A percentile compares a stretch with the other conserved stretches of the same genome.
These are phyloP conservation scores for Acheta domesticus DNA, from an alignment of 2,888 invertebrate genomes.

Conservation along the genomic window DNA sequence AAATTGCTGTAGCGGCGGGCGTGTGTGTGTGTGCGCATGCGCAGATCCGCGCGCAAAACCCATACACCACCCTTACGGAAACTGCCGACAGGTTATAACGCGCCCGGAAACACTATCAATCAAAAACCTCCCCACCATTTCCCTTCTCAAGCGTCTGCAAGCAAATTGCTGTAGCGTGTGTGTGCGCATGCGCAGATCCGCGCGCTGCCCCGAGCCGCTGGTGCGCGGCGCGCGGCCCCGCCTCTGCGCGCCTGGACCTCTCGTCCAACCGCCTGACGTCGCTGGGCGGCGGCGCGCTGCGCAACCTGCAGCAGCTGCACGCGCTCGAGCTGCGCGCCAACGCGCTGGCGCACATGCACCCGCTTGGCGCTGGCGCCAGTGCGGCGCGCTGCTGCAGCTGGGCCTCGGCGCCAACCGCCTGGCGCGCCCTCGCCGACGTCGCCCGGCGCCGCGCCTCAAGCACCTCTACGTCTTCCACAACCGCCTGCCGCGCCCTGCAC, in stretches of 20 bases:
- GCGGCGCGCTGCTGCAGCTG: neutral
- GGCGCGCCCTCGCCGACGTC: neutral
- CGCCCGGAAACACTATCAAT: too few species aligned
- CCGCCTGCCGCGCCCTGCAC: neutral
- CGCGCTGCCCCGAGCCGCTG: neutral
- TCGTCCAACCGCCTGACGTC: neutral
- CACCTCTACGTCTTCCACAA: neutral
- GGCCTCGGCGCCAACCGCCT: neutral
- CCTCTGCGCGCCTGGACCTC: neutral
- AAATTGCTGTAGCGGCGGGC: too few species aligned
- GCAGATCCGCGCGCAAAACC: too few species aligned
- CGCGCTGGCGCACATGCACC: neutral
- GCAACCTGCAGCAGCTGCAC: neutral
- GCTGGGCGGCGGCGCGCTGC: neutral
- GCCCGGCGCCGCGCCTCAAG: neutral
- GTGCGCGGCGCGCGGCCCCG: neutral
- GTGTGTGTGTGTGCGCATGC: too few species aligned
- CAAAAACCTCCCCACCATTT: too few species aligned
- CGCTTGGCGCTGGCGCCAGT: neutral
- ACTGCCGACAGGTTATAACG: too few species aligned
- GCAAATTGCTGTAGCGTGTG: too few species aligned
- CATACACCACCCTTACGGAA: too few species aligned
- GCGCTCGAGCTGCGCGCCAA: neutral
- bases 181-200: neutral
- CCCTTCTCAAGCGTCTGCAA: too few species aligned